Base-by-base conservation (phyloP, 2,113 vertebrate species). In the Plestiodon gilberti region DNA sequence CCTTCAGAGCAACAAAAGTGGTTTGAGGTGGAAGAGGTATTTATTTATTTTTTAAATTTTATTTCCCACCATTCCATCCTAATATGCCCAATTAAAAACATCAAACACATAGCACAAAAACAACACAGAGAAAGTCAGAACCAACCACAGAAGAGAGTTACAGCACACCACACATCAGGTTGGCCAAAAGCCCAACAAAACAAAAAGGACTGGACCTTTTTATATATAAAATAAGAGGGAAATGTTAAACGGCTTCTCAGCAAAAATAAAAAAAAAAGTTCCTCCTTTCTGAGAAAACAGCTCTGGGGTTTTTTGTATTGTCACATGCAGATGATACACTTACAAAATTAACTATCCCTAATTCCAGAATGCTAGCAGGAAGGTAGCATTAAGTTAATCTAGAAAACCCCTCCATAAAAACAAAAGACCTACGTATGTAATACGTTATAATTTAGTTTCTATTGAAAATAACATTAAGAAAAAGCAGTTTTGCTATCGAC, bases 181-280 rank as follows among this genome's bases (percentile, higher is more conserved):
- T 48, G 43, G 43, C 43, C 43, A 48, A 48, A 57, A 57, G 55
- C 17, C 55, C 17, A 57, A 10, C 13, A 17, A 57, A 13, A 57
- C 55, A 57, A 57, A 57, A 57, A 57, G 55, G 55, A 48, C 43
- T 48, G 10, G 13, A 57, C 55, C 55, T 57, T 55, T n/a, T n/a
- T n/a, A n/a, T 9, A 80, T 88, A 69, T 61, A 15, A 22, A 78
- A 89, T 77, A 89, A 3, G 0, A 1, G 40, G 38, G n/a, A 80
- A 73, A 48, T 86, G 64, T 79, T 78, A 89, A 10, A 0, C 13
- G 23, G 82, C 65, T 89, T 57, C 25, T 64, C 89, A 69, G 86
- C 48, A 89, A 83, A 38, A 85, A 76, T 71, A 80, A 82, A 64
- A 59, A 40, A 81, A 25, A 78, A 85, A 28, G 74, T 5, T 4